phyloP scores from a whole-genome alignment of 2,113 vertebrate species.

The Halcyon malimbica region DNA sequence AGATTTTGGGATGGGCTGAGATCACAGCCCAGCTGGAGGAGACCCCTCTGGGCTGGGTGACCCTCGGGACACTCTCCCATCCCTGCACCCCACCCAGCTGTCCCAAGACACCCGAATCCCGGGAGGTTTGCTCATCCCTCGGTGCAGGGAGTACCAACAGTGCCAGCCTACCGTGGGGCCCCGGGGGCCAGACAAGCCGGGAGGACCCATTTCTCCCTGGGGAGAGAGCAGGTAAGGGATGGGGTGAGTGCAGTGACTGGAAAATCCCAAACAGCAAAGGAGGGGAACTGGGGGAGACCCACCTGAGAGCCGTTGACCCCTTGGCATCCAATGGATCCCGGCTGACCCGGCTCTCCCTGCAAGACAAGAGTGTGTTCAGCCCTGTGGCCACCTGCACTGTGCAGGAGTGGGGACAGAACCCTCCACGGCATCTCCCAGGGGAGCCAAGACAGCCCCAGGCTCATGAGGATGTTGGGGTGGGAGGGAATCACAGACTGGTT shows the following conservation, averaged over 20 bases:
- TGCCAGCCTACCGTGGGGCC: slow-evolving; percentile 77
- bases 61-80: accelerated
- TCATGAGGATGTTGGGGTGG: background rate
- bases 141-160: accelerated
- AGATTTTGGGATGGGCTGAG: background rate
- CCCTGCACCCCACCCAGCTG: background rate
- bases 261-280: background rate
- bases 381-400: accelerated
- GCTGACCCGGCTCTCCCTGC: slow-evolving; percentile 80
- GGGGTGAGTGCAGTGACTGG: accelerated
- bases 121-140: accelerated
- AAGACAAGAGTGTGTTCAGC: background rate
- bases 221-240: background rate
- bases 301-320: slow-evolving; percentile 87
- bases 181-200: slow-evolving; percentile 72
- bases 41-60: accelerated
- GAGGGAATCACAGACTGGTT: background rate
- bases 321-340: slow-evolving; percentile 74
- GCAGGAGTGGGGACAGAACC: accelerated
- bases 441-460: background rate
- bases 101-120: background rate
- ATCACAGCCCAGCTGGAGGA: background rate
- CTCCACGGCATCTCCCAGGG: background rate
- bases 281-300: background rate
- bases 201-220: slow-evolving; percentile 84